Evolutionary conservation across 1,140 invertebrate genomes (phyloP).

Genomic region (Holotrichia oblita): DNA sequence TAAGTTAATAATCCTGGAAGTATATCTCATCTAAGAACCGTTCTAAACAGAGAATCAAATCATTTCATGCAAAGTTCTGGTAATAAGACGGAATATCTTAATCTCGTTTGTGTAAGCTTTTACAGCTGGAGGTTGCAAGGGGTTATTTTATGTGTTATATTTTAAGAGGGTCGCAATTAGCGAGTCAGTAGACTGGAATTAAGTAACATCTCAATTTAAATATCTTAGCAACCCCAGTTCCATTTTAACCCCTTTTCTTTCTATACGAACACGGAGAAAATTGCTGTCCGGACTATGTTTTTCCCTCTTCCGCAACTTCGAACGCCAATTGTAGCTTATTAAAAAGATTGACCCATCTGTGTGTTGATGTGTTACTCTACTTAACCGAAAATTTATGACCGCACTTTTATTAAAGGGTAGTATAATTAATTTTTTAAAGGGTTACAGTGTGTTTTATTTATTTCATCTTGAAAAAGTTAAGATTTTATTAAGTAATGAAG

Average conservation of each 20-base stretch:
- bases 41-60: slow-evolving; percentile 14
- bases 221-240: slow-evolving; percentile 54
- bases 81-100: slow-evolving; percentile 39
- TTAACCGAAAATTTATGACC: slow-evolving; percentile 46
- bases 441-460: neutral
- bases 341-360: slow-evolving; percentile 57
- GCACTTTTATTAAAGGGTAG: slow-evolving; percentile 49
- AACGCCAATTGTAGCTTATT: slow-evolving; percentile 46
- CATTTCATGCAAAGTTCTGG: slow-evolving; percentile 16
- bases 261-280: slow-evolving; percentile 21
- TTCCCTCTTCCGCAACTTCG: slow-evolving; percentile 43
- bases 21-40: neutral
- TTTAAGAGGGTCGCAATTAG: slow-evolving; percentile 58
- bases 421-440: slow-evolving; percentile 11
- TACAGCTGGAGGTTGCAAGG: slow-evolving; percentile 46
- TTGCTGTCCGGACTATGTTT: slow-evolving; percentile 28
- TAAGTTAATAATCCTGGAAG: neutral
- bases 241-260: slow-evolving; percentile 49
- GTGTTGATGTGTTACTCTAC: slow-evolving; percentile 50
- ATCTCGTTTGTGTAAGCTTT: slow-evolving; percentile 34
- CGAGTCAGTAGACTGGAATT: slow-evolving; percentile 59
- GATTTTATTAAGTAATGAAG: slow-evolving; percentile 23
- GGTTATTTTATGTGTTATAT: slow-evolving; percentile 58
- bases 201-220: slow-evolving; percentile 60
- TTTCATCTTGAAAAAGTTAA: neutral